phyloP scores from a whole-genome alignment of 2,888 invertebrate species.

The Bombylius discolor region DNA sequence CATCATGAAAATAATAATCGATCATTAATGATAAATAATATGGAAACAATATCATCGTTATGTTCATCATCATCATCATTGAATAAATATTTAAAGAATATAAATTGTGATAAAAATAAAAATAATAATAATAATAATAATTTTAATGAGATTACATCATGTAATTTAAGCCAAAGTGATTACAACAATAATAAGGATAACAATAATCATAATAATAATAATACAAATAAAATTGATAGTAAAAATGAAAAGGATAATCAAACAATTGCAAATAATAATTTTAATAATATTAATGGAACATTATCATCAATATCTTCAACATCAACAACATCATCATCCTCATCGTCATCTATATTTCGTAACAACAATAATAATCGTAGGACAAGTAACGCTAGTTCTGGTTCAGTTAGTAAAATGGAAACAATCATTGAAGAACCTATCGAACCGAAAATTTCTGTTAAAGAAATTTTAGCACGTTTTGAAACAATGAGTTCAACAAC shows the following conservation, averaged over 20 bases:
- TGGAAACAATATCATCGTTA: too few relatives aligned
- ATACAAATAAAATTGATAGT: not conserved
- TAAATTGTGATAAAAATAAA: too few relatives aligned
- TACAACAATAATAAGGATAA: too few relatives aligned
- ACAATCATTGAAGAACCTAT: conserved; percentile 65
- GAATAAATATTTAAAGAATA: too few relatives aligned
- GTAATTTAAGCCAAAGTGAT: too few relatives aligned
- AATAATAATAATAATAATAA: too few relatives aligned
- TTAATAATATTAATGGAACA: not conserved
- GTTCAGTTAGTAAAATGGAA: conserved; percentile 59
- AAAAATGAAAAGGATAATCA: not conserved
- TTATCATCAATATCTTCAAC: conserved; percentile 2
- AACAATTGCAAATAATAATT: conserved; percentile 12
- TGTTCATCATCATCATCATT: not conserved
- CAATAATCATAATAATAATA: not conserved
- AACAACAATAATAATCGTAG: conserved; percentile 21
- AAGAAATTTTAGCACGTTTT: conserved; percentile 69
- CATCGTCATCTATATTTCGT: conserved; percentile 4
- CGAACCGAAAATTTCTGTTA: conserved; percentile 72
- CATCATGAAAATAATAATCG: not conserved
- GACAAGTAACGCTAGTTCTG: conserved; percentile 34
- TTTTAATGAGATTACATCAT: too few relatives aligned
- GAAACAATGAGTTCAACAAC: conserved; percentile 46
- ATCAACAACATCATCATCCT: conserved; percentile 1
- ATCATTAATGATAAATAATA: not conserved